Evolutionary conservation across 2,113 vertebrate species (phyloP).

Genomic region (Malurus cyaneus): DNA sequence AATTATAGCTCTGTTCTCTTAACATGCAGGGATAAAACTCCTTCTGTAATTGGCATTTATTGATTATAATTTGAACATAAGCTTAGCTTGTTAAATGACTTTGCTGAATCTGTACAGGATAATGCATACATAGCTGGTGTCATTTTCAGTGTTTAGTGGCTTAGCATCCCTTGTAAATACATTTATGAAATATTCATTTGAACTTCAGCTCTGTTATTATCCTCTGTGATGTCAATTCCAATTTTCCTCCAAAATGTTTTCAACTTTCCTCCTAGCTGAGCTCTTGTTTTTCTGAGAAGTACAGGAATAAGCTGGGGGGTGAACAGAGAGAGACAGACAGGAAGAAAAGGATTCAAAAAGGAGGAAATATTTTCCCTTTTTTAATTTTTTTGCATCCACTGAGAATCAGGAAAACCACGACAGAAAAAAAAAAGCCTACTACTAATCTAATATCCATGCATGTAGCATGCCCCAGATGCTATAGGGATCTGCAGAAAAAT

Average conservation of each 20-base stretch:
- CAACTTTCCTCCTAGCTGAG: neutral
- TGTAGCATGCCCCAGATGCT: neutral
- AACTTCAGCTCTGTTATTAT: slow-evolving; percentile 58
- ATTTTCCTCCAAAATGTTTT: slow-evolving; percentile 53
- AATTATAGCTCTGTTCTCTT: slow-evolving; percentile 7
- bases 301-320: neutral
- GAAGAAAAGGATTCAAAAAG: neutral
- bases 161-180: slow-evolving; percentile 64
- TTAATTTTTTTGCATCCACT: neutral
- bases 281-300: slow-evolving; percentile 1
- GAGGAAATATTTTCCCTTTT: neutral
- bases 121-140: slow-evolving; percentile 16
- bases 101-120: slow-evolving; percentile 43
- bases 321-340: neutral
- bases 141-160: slow-evolving; percentile 41
- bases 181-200: slow-evolving; percentile 69
- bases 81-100: slow-evolving; percentile 41
- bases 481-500: neutral
- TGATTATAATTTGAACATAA: slow-evolving; percentile 63
- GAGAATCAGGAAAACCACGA: neutral
- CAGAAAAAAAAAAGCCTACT: neutral
- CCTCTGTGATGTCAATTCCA: slow-evolving; percentile 48
- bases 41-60: slow-evolving; percentile 43
- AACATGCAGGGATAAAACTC: slow-evolving; percentile 10
- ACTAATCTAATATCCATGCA: neutral